These are phyloP conservation scores for Clinocottus analis DNA, from an alignment of 2,113 vertebrate genomes.

Conservation along the genomic window DNA sequence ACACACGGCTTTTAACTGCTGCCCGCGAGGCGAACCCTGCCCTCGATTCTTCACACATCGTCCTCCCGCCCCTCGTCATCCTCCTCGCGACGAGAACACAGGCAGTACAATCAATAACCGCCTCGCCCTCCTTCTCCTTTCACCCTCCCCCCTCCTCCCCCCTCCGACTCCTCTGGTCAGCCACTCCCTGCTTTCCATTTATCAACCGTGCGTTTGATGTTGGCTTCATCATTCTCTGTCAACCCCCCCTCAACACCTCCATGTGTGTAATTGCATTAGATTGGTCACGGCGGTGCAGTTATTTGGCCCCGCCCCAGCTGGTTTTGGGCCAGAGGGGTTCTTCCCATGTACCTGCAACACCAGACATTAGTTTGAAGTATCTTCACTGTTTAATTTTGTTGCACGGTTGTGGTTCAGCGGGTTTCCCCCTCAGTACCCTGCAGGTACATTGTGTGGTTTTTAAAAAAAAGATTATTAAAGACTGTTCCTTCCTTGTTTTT, in stretches of 20 bases:
- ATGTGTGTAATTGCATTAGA: slow-evolving; percentile 80
- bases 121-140: slow-evolving; percentile 33
- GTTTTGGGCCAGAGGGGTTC: slow-evolving; percentile 47
- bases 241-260: slow-evolving; percentile 68
- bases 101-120: slow-evolving; percentile 79
- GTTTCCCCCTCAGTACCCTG: slow-evolving; percentile 3
- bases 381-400: slow-evolving; percentile 42
- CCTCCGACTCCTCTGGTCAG: slow-evolving; percentile 62
- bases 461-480: slow-evolving; percentile 43
- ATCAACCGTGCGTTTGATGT: slow-evolving; percentile 73
- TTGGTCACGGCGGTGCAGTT: slow-evolving; percentile 68
- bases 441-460: slow-evolving; percentile 35
- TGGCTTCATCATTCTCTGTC: slow-evolving; percentile 78
- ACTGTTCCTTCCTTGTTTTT: too few relatives aligned
- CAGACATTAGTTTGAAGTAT: slow-evolving; percentile 53
- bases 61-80: slow-evolving; percentile 44
- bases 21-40: slow-evolving; percentile 72
- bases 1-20: slow-evolving; percentile 72
- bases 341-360: slow-evolving; percentile 43
- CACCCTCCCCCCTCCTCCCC: background rate
- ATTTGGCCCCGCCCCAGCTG: slow-evolving; percentile 52
- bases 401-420: slow-evolving; percentile 33
- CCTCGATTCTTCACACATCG: slow-evolving; percentile 55
- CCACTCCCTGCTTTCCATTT: slow-evolving; percentile 73
- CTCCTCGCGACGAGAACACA: slow-evolving; percentile 55